Evolutionary conservation across 2,797 vertebrate species (phyloP).

Genomic region (Acanthiza pusilla): DNA sequence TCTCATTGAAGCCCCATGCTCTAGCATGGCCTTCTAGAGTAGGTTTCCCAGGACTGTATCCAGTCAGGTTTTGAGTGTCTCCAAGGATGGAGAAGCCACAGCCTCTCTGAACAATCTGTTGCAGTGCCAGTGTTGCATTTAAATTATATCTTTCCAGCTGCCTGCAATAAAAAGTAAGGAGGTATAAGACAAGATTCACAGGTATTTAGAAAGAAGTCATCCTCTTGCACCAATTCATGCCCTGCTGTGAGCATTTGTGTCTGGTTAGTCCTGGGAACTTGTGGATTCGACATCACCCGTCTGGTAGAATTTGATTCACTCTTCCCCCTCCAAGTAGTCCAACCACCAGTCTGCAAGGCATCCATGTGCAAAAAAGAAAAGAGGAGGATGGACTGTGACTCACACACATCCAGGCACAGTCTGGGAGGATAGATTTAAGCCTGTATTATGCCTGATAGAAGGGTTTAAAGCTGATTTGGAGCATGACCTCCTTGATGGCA

Average conservation of each 20-base stretch:
- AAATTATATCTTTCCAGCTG: not conserved
- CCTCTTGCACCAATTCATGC: not conserved
- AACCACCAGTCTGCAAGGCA: not conserved
- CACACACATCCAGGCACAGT: not conserved
- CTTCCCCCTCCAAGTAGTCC: not conserved
- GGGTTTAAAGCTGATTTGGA: not conserved
- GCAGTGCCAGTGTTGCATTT: not conserved
- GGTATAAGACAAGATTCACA: not conserved
- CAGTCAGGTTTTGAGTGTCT: not conserved
- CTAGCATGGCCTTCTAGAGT: not conserved
- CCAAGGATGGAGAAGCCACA: not conserved
- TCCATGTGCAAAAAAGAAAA: not conserved
- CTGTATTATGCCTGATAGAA: not conserved
- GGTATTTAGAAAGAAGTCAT: not conserved
- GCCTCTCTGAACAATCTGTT: not conserved
- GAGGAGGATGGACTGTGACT: not conserved
- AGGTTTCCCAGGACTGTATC: not conserved
- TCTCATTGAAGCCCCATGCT: not conserved
- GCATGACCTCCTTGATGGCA: not conserved
- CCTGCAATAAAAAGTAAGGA: not conserved
- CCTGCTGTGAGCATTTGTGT: rapidly evolving
- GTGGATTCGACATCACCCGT: not conserved
- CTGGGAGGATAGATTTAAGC: not conserved
- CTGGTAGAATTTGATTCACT: not conserved
- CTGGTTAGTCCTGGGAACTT: not conserved